Evolutionary conservation across 2,888 invertebrate species (phyloP).

Genomic region (Adelphocoris suturalis): DNA sequence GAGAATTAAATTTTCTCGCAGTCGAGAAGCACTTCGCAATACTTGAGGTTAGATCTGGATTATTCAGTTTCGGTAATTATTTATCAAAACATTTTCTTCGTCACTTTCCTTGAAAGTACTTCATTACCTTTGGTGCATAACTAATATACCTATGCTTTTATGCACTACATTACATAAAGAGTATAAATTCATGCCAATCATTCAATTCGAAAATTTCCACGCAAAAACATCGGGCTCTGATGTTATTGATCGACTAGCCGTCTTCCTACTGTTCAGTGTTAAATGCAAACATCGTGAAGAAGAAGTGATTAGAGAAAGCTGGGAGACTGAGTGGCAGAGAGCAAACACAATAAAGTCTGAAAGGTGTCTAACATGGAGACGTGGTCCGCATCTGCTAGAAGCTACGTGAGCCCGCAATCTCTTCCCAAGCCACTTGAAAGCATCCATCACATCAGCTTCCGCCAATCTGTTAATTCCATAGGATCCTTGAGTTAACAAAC

Average conservation of each 20-base stretch:
- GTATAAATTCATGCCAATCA: too few species aligned
- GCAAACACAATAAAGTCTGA: constrained; percentile 69
- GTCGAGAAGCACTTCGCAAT: too few species aligned
- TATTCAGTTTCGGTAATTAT: too few species aligned
- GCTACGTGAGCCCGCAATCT: constrained; percentile 34
- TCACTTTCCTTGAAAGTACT: too few species aligned
- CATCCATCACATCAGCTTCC: constrained; percentile 35
- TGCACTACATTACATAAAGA: too few species aligned
- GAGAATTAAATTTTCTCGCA: too few species aligned
- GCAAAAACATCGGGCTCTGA: background rate
- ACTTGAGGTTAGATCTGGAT: too few species aligned
- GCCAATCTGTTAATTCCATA: background rate
- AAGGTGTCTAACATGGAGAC: constrained; percentile 56
- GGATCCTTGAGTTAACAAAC: background rate
- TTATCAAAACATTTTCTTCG: too few species aligned
- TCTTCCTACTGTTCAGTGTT: background rate
- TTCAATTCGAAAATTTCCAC: too few species aligned
- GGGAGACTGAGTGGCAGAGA: constrained; percentile 43
- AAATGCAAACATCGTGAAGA: constrained; percentile 38
- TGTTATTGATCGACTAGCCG: background rate
- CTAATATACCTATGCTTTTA: too few species aligned
- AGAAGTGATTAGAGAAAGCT: constrained; percentile 54
- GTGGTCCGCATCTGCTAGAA: constrained; percentile 46
- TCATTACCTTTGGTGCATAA: too few species aligned
- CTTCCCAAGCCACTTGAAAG: background rate